Evolutionary conservation across 1,140 invertebrate genomes (phyloP).

Genomic region (Sitophilus oryzae): DNA sequence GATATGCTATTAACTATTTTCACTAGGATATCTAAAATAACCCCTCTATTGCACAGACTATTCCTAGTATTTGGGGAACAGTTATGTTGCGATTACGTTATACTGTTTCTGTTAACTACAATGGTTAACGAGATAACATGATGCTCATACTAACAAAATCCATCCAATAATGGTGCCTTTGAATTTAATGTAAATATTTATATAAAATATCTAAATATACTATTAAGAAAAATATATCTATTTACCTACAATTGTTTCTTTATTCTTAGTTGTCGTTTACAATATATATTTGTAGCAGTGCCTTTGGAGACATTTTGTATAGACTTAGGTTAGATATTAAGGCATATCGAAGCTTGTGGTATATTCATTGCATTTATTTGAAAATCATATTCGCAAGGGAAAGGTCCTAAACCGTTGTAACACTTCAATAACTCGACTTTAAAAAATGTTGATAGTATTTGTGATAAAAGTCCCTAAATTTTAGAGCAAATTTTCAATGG

Average conservation of each 20-base stretch:
- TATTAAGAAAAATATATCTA: constrained; percentile 5
- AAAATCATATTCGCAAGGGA: no score
- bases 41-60: constrained; percentile 18
- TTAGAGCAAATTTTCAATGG: not conserved
- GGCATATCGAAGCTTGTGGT: not conserved
- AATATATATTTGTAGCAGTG: not conserved
- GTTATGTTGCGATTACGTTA: constrained; percentile 19
- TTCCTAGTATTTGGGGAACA: constrained; percentile 15
- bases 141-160: constrained; percentile 34
- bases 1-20: no score
- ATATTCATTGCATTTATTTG: not conserved
- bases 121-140: constrained; percentile 26
- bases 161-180: constrained; percentile 36
- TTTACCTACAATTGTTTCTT: constrained; percentile 18
- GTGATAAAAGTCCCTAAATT: not conserved
- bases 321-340: not conserved
- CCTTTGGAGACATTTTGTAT: not conserved
- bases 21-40: not conserved
- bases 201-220: constrained; percentile 23
- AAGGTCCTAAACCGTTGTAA: no score
- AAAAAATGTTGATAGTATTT: no score
- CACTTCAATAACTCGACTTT: no score
- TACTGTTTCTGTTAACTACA: constrained; percentile 20
- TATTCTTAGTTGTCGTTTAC: not conserved
- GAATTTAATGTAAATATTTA: constrained; percentile 25